A percentile compares a stretch with the other conserved stretches of the same genome.
These are phyloP conservation scores for Drosophila tani DNA, from an alignment of 1,140 invertebrate species.

Conservation along the genomic window DNA sequence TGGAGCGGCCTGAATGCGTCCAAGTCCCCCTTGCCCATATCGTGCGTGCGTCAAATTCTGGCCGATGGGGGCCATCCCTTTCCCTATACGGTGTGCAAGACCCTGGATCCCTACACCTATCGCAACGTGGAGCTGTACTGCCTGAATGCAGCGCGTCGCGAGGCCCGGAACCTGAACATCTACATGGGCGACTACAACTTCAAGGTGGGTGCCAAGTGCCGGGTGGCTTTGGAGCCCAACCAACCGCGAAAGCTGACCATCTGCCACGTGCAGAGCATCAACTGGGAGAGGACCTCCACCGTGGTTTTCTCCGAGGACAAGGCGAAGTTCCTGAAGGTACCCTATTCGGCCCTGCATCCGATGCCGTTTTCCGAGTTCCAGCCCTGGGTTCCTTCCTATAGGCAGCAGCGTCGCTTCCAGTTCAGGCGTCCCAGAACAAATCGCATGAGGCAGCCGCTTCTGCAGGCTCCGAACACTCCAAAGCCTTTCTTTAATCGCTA, in stretches of 20 bases:
- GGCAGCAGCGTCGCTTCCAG: too few species aligned
- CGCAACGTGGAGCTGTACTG: conserved; percentile 95
- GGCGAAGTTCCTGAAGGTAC: conserved; percentile 87
- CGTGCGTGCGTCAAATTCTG: conserved; percentile 61
- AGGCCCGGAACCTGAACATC: conserved; percentile 72
- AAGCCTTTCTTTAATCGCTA: neutral
- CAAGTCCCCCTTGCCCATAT: conserved; percentile 26
- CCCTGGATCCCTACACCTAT: conserved; percentile 92
- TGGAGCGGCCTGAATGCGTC: neutral
- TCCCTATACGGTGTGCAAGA: conserved; percentile 95
- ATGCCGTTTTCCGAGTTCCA: conserved; percentile 27
- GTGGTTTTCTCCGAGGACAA: conserved; percentile 90
- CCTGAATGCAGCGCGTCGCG: conserved; percentile 91
- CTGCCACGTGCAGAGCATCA: conserved; percentile 92
- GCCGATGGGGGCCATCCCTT: conserved; percentile 89
- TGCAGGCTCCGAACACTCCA: neutral
- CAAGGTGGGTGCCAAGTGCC: conserved; percentile 91
- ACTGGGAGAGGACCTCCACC: conserved; percentile 88
- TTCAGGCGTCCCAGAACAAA: too few species aligned
- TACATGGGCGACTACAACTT: conserved; percentile 86
- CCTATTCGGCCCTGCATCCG: conserved; percentile 23
- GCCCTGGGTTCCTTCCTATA: neutral
- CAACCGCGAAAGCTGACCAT: conserved; percentile 85
- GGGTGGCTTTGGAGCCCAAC: conserved; percentile 87
- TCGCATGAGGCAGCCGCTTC: neutral